These are phyloP conservation scores for Sphenopsis melanotis DNA, from an alignment of 2,797 vertebrate genomes.

Conservation along the genomic window DNA sequence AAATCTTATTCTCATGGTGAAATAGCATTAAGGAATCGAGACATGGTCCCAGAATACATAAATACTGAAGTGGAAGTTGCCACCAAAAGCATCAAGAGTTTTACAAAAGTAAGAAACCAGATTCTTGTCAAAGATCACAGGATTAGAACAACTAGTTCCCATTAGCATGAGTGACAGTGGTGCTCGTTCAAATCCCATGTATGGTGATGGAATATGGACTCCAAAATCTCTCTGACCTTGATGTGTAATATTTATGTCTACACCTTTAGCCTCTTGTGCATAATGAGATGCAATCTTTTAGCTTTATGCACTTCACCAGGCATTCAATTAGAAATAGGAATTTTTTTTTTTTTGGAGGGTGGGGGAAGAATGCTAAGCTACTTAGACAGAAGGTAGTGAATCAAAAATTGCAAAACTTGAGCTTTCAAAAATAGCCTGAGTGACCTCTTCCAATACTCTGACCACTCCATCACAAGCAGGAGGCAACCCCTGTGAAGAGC, in stretches of 20 bases:
- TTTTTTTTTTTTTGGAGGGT: neutral
- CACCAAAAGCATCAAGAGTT: neutral
- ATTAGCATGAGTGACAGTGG: neutral
- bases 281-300: constrained; percentile 48
- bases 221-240: constrained; percentile 65
- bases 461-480: constrained; percentile 81
- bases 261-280: constrained; percentile 37
- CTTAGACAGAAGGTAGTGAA: constrained; percentile 78
- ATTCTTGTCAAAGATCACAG: neutral
- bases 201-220: constrained; percentile 31
- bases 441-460: constrained; percentile 88
- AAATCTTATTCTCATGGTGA: neutral
- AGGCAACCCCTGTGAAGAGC: constrained; percentile 86
- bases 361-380: constrained; percentile 48
- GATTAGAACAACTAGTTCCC: neutral
- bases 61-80: neutral
- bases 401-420: constrained; percentile 80
- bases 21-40: neutral
- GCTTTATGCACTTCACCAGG: constrained; percentile 57
- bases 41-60: neutral
- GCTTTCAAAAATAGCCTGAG: constrained; percentile 82
- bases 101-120: neutral
- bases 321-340: constrained; percentile 64
- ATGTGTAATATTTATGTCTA: constrained; percentile 22
- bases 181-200: neutral